Evolutionary conservation across 2,113 vertebrate species (phyloP).

Genomic region (Calyptommatus sinebrachiatus): DNA sequence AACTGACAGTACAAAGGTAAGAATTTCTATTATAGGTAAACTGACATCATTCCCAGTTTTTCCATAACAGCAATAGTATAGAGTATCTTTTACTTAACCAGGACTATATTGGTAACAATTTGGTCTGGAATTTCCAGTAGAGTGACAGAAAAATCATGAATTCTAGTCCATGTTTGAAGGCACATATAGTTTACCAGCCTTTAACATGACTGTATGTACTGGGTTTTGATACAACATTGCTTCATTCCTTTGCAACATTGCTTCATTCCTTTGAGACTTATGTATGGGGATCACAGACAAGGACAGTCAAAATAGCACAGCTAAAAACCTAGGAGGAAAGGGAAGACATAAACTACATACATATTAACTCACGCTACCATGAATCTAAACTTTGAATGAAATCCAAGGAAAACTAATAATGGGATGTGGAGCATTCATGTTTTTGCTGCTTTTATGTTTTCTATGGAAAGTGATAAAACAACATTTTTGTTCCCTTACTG

Average conservation of each 20-base stretch:
- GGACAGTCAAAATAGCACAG: background rate
- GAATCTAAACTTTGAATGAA: background rate
- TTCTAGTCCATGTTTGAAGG: no score
- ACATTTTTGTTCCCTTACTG: slow-evolving; percentile 10
- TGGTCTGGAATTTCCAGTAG: no score
- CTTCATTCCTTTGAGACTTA: background rate
- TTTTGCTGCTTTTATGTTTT: background rate
- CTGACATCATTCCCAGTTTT: no score
- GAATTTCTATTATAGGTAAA: no score
- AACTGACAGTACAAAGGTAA: no score
- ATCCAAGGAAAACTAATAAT: background rate
- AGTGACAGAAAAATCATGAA: no score
- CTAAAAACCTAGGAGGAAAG: background rate
- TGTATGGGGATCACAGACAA: background rate
- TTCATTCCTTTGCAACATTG: background rate
- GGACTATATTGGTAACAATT: no score
- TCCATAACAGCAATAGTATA: no score
- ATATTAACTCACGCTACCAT: background rate
- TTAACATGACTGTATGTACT: background rate
- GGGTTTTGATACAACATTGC: background rate
- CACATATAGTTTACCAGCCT: background rate
- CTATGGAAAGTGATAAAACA: accelerated
- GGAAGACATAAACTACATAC: background rate
- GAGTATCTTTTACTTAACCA: no score
- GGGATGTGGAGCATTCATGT: background rate